Conservation (phyloP, 2,888 invertebrate genomes). For the Dermolepida albohirtum region DNA sequence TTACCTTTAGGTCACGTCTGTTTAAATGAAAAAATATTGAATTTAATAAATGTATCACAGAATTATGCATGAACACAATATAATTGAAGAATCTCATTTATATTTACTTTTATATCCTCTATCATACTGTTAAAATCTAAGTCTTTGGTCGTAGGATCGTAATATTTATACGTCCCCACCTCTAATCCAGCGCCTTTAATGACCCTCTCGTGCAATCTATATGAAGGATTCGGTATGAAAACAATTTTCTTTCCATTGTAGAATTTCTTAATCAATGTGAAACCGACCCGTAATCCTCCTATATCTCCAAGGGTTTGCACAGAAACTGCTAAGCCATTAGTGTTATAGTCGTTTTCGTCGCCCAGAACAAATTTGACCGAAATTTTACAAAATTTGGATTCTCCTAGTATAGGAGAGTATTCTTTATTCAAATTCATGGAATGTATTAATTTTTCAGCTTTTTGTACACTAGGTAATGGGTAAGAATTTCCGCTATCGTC, state of each 20-base stretch:
- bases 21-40: too few relatives aligned
- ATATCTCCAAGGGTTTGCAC: constrained; percentile 96
- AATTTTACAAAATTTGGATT: constrained; percentile 84
- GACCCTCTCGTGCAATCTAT: constrained; percentile 98
- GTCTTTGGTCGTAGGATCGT: constrained; percentile 91
- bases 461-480: constrained; percentile 87
- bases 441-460: constrained; percentile 84
- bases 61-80: too few relatives aligned
- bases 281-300: constrained; percentile 93
- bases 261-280: constrained; percentile 84
- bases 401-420: constrained; percentile 92
- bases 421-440: constrained; percentile 87
- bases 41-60: too few relatives aligned
- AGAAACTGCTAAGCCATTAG: constrained; percentile 68
- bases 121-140: constrained; percentile 91
- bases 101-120: constrained; percentile 87
- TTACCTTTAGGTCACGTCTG: too few relatives aligned
- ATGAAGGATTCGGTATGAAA: constrained; percentile 92
- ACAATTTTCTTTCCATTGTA: constrained; percentile 83
- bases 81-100: constrained; percentile 51
- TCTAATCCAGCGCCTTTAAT: constrained; percentile 89
- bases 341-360: constrained; percentile 75
- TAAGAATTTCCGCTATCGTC: constrained; percentile 98
- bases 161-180: constrained; percentile 93
- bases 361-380: constrained; percentile 92